Evolutionary conservation across 1,140 invertebrate species (phyloP), one percentile per base, ranked within the genome.

Genomic region (Bombus affinis): DNA sequence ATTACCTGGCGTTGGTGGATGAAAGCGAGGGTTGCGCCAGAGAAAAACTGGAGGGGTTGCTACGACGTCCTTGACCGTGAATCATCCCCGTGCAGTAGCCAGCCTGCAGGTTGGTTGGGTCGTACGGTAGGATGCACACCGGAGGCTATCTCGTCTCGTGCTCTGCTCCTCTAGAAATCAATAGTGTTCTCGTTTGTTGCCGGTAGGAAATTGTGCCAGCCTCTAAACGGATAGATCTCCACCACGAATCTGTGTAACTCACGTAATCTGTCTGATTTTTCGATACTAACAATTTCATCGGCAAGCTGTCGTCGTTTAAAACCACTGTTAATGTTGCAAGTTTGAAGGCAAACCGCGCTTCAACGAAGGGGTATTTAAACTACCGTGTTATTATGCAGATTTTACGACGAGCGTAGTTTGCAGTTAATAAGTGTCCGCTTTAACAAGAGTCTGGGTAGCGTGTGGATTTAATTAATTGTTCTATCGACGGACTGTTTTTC

Each of bases 1-100:
- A 47, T 59, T 22, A 32, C 47, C 59, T 44, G 68, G 53, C 59
- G 81, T 73, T 65, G 76, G 86, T 86, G 83, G 86, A 81, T 86
- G 89, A 89, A 74, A 86, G 85, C 87, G 89, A 89, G 89, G 90
- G 88, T 87, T 88, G 85, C 73, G 68, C 70, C 82, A 71, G 89
- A 72, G 87, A 84, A 57, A 88, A 57, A 59, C 62, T 76, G 74
- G 53, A 81, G 86, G 78, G 88, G 83, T 89, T 88, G 89, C 72
- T 83, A 57, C 87, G 70, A 77, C 86, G 92, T 81, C 92, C 93
- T 93, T 93, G 93, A 92, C 92, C 93, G 90, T 92, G 91, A 93
- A 92, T 91, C 86, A 87, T 80, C 86, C 86, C 78, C 25, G 57
- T 53, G 62, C 59, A 28, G 13, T 35, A 3, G n/a, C 62, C 32